Base-by-base conservation (phyloP, 2,113 vertebrate species). In the Oryzias celebensis region DNA sequence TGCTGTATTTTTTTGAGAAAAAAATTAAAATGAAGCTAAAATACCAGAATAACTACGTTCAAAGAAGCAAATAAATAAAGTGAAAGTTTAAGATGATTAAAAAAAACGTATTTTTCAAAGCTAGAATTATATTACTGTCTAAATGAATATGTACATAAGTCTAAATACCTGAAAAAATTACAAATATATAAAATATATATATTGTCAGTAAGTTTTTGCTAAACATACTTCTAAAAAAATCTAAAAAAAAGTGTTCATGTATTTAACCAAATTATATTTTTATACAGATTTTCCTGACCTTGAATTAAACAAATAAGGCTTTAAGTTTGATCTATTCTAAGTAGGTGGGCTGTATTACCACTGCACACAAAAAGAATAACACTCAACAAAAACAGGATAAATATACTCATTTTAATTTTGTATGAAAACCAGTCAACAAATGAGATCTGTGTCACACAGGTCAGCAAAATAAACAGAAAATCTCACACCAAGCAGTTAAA, bases 341-440 rank as follows among this genome's bases (percentile, higher is more conserved):
- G 28, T 17, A 50, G 13, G 7, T 42, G 14, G 18, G 7, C 28
- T 23, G 5, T 31, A 8, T n/a, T 44, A 17, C n/a, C 8, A 61
- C 1, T 46, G 2, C 5, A 67, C 50, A 41, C 36, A 14, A 63
- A 73, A 55, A 16, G 26, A 58, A 70, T 66, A n/a, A 10, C 8
- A 73, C 49, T 66, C 14, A 64, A 46, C 26, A 45, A 51, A 43
- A 48, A 62, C 3, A 44, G 22, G 50, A 55, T 56, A 64, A 68
- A 64, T 2, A 5, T 15, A 82, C 26, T 81, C 58, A 68, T 22
- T 84, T 88, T 81, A 77, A 42, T 82, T 47, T 44, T 61, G 17
- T 41, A 65, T 78, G 58, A 81, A 42, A 68, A 50, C 42, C 28
- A 62, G 5, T 23, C 64, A 59, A 65, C 26, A 58, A 6, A 53